phyloP scores from a whole-genome alignment of 2,797 vertebrate genomes.

The Typhlichthys subterraneus region DNA sequence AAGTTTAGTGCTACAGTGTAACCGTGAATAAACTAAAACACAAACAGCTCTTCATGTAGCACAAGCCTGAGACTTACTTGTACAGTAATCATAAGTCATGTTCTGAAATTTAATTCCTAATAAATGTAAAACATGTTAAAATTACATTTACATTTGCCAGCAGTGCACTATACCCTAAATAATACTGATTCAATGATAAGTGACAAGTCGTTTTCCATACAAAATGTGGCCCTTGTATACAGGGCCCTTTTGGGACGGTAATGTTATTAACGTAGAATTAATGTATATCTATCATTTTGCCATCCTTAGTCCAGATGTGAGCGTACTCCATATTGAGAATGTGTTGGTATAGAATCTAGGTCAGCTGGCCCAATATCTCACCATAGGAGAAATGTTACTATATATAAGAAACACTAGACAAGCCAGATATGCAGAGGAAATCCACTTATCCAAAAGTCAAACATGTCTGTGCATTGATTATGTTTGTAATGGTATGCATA shows the following conservation, averaged over 20 bases:
- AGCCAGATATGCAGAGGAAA: conserved; percentile 50
- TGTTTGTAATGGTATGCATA: no score
- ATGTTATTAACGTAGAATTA: no score
- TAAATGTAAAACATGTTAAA: not conserved
- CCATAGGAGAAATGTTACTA: conserved; percentile 62
- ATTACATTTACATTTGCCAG: conserved; percentile 24
- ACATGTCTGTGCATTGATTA: no score
- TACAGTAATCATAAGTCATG: not conserved
- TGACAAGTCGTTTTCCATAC: no score
- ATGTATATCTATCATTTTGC: conserved; percentile 2
- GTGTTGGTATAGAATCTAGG: conserved; percentile 71
- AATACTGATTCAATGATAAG: not conserved
- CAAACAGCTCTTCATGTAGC: not conserved
- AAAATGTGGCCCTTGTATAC: no score
- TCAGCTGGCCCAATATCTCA: conserved; percentile 69
- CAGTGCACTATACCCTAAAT: not conserved
- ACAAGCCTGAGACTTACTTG: not conserved
- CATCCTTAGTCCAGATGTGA: conserved; percentile 61
- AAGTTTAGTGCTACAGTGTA: not conserved
- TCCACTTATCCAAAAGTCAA: not conserved
- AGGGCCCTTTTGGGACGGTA: no score
- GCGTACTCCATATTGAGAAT: conserved; percentile 57
- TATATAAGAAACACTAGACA: conserved; percentile 58
- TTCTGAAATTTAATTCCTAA: conserved; percentile 7
- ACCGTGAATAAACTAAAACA: not conserved